Evolutionary conservation across 2,797 vertebrate species (phyloP).

Genomic region (Darevskia nairensis): DNA sequence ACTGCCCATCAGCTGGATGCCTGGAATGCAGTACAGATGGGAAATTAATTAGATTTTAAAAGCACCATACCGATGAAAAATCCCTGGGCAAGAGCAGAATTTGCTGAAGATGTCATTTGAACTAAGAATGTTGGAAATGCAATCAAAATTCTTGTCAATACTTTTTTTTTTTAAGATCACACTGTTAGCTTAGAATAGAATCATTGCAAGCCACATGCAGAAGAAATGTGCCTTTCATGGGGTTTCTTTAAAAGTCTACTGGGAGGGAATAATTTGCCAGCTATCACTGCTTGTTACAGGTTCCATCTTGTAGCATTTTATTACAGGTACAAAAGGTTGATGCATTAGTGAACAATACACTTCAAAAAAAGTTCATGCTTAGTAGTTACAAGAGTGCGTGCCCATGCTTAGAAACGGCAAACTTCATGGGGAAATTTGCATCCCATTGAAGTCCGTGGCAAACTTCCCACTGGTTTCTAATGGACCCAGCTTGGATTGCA

Average conservation of each 20-base stretch:
- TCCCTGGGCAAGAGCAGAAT: slow-evolving; percentile 39
- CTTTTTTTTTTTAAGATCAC: neutral
- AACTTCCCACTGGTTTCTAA: neutral
- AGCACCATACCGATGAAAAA: slow-evolving; percentile 44
- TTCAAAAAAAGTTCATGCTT: neutral
- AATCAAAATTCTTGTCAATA: neutral
- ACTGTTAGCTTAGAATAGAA: neutral
- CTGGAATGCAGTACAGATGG: slow-evolving; percentile 32
- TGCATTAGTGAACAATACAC: slow-evolving; percentile 28
- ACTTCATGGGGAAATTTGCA: neutral
- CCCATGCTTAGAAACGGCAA: neutral
- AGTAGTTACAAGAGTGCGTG: neutral
- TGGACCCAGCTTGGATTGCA: neutral
- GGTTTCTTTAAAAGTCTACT: slow-evolving; percentile 42
- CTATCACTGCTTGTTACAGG: slow-evolving; percentile 68
- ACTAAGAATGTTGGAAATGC: slow-evolving; percentile 37
- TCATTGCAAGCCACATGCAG: neutral
- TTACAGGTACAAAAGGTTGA: slow-evolving; percentile 66
- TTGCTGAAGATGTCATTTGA: slow-evolving; percentile 40
- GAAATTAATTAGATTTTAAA: slow-evolving; percentile 68
- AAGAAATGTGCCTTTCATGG: neutral
- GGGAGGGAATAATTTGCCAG: slow-evolving; percentile 65
- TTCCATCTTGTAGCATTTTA: slow-evolving; percentile 62
- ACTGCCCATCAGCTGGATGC: neutral
- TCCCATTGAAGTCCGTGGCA: neutral